Conservation (phyloP, 2,113 vertebrate genomes). For the Gallinago paraguaiae region DNA sequence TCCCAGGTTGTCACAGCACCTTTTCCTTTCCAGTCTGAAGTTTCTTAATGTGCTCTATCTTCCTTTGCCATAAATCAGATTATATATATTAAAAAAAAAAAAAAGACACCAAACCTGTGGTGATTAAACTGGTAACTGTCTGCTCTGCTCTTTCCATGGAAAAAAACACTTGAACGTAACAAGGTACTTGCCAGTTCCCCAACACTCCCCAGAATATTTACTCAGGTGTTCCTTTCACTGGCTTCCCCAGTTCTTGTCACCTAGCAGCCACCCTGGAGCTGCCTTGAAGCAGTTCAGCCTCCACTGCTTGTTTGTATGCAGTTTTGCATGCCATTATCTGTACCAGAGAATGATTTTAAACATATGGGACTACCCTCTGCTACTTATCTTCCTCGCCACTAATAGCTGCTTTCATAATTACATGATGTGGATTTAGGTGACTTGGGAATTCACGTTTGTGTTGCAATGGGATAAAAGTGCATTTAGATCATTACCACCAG, state of each 20-base stretch:
- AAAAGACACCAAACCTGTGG: not conserved
- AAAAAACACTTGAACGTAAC: not conserved
- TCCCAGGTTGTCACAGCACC: not conserved
- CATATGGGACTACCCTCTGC: not conserved
- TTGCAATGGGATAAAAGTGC: conserved; percentile 29
- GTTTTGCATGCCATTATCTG: not conserved
- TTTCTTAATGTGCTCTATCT: not conserved
- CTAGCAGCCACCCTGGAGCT: not conserved
- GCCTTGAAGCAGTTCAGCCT: not conserved
- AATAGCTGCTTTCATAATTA: conserved; percentile 49
- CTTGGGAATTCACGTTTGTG: conserved; percentile 42
- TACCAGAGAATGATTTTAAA: not conserved
- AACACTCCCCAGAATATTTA: not conserved
- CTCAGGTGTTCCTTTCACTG: not conserved
- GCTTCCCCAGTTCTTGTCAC: not conserved
- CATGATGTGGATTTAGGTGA: not conserved
- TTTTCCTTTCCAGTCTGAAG: not conserved
- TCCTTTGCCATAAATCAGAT: not conserved
- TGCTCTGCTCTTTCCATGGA: not conserved
- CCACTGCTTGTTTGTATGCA: not conserved
- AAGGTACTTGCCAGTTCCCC: not conserved
- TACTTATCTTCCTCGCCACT: not conserved
- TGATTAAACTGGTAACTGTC: not conserved
- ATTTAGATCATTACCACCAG: conserved; percentile 48
- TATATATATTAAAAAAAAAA: not conserved